Evolutionary conservation across 1,140 invertebrate species (phyloP).

Genomic region (Heliconius melpomene): DNA sequence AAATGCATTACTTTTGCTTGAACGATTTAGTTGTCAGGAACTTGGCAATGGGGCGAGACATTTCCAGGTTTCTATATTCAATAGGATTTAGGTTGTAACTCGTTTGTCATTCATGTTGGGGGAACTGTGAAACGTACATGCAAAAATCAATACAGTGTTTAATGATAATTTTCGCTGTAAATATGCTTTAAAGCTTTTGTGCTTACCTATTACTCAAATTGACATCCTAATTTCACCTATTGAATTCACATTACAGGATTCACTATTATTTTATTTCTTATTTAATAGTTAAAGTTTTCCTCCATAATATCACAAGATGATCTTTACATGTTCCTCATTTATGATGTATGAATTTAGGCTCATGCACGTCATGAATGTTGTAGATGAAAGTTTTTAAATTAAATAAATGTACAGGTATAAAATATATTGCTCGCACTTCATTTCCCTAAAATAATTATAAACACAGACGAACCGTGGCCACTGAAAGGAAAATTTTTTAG

Average conservation of each 20-base stretch:
- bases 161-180: background rate
- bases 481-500: background rate
- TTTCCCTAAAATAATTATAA: background rate
- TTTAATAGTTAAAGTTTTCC: too few relatives aligned
- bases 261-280: too few relatives aligned
- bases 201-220: background rate
- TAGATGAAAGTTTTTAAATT: too few relatives aligned
- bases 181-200: background rate
- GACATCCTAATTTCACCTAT: background rate
- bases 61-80: background rate
- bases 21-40: background rate
- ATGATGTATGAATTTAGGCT: too few relatives aligned
- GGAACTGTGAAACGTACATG: conserved; percentile 1
- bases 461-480: background rate
- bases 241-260: background rate
- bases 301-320: too few relatives aligned
- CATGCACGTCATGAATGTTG: too few relatives aligned
- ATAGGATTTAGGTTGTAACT: background rate
- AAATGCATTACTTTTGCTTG: too few relatives aligned
- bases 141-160: background rate
- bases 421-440: background rate
- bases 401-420: background rate
- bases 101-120: background rate
- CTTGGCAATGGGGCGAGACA: background rate
- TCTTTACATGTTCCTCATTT: too few relatives aligned